phyloP scores from a whole-genome alignment of 35 echinoderm and acorn worm species.

The Ptychodera flava region DNA sequence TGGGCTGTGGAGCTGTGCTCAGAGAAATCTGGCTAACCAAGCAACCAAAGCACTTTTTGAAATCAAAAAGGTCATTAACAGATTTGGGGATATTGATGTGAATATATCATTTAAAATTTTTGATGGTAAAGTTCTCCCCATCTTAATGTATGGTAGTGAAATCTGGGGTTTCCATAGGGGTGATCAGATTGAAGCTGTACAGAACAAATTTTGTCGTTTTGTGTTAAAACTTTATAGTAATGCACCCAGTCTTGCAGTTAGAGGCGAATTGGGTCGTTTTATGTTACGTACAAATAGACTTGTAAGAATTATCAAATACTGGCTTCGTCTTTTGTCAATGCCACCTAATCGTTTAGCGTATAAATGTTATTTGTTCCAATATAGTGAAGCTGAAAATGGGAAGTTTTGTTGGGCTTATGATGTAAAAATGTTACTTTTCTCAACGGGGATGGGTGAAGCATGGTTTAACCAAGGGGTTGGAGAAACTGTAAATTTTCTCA shows the following conservation, averaged over 20 bases:
- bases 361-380: no score
- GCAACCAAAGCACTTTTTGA: not conserved
- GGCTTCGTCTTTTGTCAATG: not conserved
- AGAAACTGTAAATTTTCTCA: no score
- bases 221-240: not conserved
- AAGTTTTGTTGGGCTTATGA: no score
- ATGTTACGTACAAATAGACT: not conserved
- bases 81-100: not conserved
- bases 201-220: constrained; percentile 2
- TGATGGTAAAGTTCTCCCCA: constrained; percentile 5
- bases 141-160: constrained; percentile 6
- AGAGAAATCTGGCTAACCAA: constrained; percentile 2
- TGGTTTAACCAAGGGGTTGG: no score
- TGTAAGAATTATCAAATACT: not conserved
- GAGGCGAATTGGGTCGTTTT: not conserved
- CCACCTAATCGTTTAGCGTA: not conserved
- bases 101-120: constrained; percentile 6
- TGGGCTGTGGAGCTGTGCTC: constrained; percentile 4
- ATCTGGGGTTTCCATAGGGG: not conserved
- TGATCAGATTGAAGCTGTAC: not conserved
- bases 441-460: no score
- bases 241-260: not conserved
- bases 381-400: no score
- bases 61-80: not conserved
- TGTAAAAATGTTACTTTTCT: no score